phyloP scores from a whole-genome alignment of 1,140 invertebrate species.

The Grapholita molesta region DNA sequence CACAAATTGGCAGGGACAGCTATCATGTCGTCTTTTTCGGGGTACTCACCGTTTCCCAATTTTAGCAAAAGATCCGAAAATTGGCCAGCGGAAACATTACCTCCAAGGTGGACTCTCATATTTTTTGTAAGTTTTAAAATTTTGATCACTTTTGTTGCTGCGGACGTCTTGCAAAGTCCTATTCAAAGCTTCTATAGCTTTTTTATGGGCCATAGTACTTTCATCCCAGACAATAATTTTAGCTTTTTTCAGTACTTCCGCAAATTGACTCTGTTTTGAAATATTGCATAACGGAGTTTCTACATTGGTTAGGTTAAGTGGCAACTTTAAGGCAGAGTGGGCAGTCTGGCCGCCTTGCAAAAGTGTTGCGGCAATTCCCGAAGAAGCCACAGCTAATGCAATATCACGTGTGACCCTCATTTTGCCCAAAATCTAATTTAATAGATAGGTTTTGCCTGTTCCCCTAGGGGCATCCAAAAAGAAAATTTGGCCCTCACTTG shows the following conservation, averaged over 20 bases:
- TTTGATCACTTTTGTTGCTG: constrained; percentile 31
- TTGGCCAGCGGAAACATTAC: constrained; percentile 25
- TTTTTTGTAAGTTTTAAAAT: constrained; percentile 45
- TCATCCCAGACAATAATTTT: constrained; percentile 44
- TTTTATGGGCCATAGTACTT: constrained; percentile 38
- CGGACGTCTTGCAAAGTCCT: constrained; percentile 41
- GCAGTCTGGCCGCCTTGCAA: constrained; percentile 75
- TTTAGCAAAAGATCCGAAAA: constrained; percentile 37
- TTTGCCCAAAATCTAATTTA: constrained; percentile 21
- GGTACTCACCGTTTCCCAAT: constrained; percentile 38
- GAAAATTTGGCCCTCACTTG: neutral
- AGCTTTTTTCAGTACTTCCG: constrained; percentile 39
- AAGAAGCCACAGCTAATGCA: constrained; percentile 69
- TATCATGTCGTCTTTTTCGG: constrained; percentile 29
- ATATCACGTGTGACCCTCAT: constrained; percentile 49
- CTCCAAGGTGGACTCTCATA: constrained; percentile 33
- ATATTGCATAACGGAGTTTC: too few species aligned
- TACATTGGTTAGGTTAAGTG: constrained; percentile 34
- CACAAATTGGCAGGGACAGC: constrained; percentile 31
- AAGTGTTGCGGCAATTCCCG: constrained; percentile 76
- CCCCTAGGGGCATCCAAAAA: neutral
- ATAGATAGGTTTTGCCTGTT: neutral
- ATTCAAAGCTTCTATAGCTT: constrained; percentile 40
- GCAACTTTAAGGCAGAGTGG: constrained; percentile 75
- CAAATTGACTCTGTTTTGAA: constrained; percentile 37